These are phyloP conservation scores for Calliscelio sp. DNA, from an alignment of 2,888 invertebrate genomes.

Conservation along the genomic window DNA sequence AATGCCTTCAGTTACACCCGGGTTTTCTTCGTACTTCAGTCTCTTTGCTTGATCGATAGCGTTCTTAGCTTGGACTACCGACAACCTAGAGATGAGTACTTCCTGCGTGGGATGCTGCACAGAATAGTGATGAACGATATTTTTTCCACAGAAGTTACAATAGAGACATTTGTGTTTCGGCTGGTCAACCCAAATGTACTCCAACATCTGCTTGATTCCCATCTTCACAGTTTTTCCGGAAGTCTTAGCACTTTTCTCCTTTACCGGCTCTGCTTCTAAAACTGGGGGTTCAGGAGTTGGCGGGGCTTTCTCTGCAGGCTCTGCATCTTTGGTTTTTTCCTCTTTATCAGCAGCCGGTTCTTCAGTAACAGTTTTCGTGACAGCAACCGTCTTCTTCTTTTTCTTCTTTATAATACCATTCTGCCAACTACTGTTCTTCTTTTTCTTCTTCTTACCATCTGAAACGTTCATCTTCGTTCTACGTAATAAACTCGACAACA, in stretches of 20 bases:
- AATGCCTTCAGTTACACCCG: not conserved
- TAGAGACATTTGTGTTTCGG: constrained; percentile 87
- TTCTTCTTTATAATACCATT: constrained; percentile 80
- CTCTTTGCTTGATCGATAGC: constrained; percentile 88
- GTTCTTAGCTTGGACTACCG: constrained; percentile 86
- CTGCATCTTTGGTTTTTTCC: not conserved
- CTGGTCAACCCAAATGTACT: constrained; percentile 80
- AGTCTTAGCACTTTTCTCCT: constrained; percentile 45
- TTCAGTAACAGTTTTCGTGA: constrained; percentile 21
- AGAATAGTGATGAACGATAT: constrained; percentile 90
- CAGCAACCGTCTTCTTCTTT: constrained; percentile 76
- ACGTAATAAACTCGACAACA: constrained; percentile 12
- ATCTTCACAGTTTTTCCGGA: constrained; percentile 53
- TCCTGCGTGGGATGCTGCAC: constrained; percentile 89
- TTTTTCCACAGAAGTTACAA: constrained; percentile 88
- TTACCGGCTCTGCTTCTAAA: not conserved
- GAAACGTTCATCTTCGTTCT: constrained; percentile 33
- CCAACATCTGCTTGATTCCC: constrained; percentile 73
- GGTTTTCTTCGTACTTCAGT: constrained; percentile 82
- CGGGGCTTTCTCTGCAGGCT: not conserved
- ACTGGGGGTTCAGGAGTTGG: not conserved
- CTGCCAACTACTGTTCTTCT: constrained; percentile 81
- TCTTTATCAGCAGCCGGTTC: constrained; percentile 36
- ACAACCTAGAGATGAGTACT: constrained; percentile 89
- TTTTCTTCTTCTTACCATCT: constrained; percentile 77